These are phyloP conservation scores for Apus apus DNA, from an alignment of 2,113 vertebrate species.

Conservation along the genomic window DNA sequence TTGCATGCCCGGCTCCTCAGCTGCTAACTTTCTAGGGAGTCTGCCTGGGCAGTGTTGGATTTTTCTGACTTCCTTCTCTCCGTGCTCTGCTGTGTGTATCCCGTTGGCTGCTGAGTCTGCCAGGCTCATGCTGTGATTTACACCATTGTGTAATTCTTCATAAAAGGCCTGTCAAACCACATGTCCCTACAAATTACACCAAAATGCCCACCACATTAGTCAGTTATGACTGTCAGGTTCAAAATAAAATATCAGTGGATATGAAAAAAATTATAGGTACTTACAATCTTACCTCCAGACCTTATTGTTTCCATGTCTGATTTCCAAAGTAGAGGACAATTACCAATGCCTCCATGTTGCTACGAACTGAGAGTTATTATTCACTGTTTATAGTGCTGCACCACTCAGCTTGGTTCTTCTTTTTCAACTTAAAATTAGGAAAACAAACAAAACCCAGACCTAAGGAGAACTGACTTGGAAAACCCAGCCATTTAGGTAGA, in stretches of 20 bases:
- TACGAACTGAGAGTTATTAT: background rate
- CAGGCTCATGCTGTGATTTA: conserved; percentile 22
- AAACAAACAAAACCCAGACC: too few relatives aligned
- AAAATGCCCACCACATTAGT: background rate
- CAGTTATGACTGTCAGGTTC: background rate
- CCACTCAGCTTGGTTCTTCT: background rate
- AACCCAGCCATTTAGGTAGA: background rate
- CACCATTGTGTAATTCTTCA: background rate
- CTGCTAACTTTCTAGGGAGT: background rate
- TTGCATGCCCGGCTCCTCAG: background rate
- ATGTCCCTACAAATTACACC: background rate
- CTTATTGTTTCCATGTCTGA: background rate
- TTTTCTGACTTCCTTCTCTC: background rate
- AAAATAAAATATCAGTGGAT: background rate
- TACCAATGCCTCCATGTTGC: background rate
- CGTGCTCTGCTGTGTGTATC: background rate
- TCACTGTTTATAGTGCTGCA: background rate
- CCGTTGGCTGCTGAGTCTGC: background rate
- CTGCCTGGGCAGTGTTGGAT: background rate
- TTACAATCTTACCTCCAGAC: background rate
- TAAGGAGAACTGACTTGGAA: background rate
- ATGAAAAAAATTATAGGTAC: background rate
- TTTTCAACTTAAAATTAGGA: background rate
- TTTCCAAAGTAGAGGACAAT: conserved; percentile 14
- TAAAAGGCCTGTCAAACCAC: conserved; percentile 22